These are phyloP conservation scores for Podarcis siculus DNA, from an alignment of 2,797 vertebrate species.

Conservation along the genomic window DNA sequence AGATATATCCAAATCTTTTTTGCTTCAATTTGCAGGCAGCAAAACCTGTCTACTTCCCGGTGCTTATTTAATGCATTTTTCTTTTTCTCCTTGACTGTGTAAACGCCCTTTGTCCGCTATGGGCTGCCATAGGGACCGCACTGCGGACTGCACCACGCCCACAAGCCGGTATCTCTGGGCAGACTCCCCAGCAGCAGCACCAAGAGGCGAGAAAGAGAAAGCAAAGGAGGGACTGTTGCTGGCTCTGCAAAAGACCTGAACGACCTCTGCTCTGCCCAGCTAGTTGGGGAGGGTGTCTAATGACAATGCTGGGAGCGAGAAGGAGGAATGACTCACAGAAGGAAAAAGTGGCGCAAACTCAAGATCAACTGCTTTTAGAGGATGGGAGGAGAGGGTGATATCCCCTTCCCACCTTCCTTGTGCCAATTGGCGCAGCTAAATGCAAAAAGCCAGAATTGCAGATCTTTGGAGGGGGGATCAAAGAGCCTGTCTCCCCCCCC, in stretches of 20 bases:
- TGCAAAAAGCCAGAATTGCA: not conserved
- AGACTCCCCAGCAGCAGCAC: conserved; percentile 59
- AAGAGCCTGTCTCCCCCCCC: not conserved
- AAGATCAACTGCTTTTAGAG: conserved; percentile 26
- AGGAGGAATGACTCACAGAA: not conserved
- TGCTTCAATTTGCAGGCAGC: not conserved
- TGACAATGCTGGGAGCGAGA: not conserved
- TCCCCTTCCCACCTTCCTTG: not conserved
- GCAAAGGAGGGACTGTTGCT: conserved; percentile 14
- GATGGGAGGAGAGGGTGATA: not conserved
- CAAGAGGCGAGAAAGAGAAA: conserved; percentile 36
- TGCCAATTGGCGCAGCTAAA: conserved; percentile 15
- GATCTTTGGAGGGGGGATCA: conserved; percentile 12
- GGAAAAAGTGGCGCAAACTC: not conserved
- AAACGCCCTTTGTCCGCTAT: conserved; percentile 83
- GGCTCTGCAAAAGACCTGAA: conserved; percentile 20
- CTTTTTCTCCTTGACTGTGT: conserved; percentile 51
- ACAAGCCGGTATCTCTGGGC: conserved; percentile 81
- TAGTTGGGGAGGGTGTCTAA: not conserved
- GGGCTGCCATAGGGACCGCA: conserved; percentile 95
- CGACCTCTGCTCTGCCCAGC: conserved; percentile 24
- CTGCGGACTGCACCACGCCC: conserved; percentile 96
- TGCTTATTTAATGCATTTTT: not conserved
- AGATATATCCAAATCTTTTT: conserved; percentile 53
- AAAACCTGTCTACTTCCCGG: not conserved